Evolutionary conservation across 2,113 vertebrate genomes (phyloP), one percentile per base, ranked within the genome.

Genomic region (Tricholaema leucomelas): DNA sequence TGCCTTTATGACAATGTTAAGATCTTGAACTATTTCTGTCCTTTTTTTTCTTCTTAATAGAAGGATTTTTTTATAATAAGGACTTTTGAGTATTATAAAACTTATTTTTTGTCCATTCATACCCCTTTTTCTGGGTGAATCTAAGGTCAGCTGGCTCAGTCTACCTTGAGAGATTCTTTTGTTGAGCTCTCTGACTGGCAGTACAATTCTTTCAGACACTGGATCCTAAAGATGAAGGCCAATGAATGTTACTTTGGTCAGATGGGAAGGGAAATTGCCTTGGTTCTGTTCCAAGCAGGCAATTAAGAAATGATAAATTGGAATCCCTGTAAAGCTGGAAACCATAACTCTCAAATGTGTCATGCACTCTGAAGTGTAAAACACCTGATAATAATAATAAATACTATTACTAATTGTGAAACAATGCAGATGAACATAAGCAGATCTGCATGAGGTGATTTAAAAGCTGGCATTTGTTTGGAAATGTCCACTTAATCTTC

Each of bases 261-360:
- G 83, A 94, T 88, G 93, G 92, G 77, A 93, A 95, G 88, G 92
- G 83, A 97, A 96, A 96, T 96, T 93, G 83, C 87, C 52, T 97
- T 97, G 96, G 96, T 95, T 96, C 96, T 96, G 73, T 95, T 97
- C 97, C 97, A 97, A 97, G 87, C 73, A 96, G 85, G 81, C 94
- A 97, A 97, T 98, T 97, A 97, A 95, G 90, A 82, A 44, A 95
- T 97, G 95, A 98, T 97, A 90, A 94, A 97, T 97, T 96, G 82
- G 92, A 96, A 96, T 96, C 66, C 65, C 67, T 77, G 71, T 84
- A 80, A 96, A 96, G 54, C 40, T 69, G 67, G 93, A 96, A 94
- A 78, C 55, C 46, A 55, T 97, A 96, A 95, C 70, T 97, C 92
- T 97, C 82, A 89, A 56, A 79, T 20, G 72, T 94, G 76, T 90